phyloP scores from a whole-genome alignment of 2,797 vertebrate genomes.

The Triplophysa yarkandensis region DNA sequence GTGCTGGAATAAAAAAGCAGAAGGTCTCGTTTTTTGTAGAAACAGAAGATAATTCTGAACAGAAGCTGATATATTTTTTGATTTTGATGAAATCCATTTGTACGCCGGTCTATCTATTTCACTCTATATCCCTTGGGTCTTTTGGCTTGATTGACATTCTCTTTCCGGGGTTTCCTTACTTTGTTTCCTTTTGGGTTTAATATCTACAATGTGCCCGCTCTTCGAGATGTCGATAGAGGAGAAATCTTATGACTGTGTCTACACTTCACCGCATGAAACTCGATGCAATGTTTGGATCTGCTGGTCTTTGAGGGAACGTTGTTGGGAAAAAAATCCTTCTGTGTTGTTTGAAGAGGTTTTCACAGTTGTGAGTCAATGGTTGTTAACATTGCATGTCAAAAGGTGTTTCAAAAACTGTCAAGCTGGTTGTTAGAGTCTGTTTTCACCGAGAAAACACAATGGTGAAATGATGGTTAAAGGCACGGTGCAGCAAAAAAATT shows the following conservation, averaged over 20 bases:
- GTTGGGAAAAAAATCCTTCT: conserved; percentile 10
- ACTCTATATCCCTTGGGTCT: conserved; percentile 11
- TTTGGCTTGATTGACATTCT: conserved; percentile 32
- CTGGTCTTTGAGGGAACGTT: conserved; percentile 5
- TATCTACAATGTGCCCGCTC: not conserved
- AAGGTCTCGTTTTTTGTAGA: conserved; percentile 63
- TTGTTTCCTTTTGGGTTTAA: not conserved
- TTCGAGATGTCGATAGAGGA: conserved; percentile 7
- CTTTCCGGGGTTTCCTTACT: conserved; percentile 48
- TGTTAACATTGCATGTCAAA: conserved; percentile 1
- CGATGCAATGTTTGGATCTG: not conserved
- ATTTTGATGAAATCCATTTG: conserved; percentile 49
- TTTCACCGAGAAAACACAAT: not conserved
- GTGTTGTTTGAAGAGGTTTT: conserved; percentile 20
- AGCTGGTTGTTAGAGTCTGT: conserved; percentile 12
- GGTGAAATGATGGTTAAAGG: not conserved
- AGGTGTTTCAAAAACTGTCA: conserved; percentile 23
- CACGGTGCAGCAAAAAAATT: not conserved
- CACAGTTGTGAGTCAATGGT: conserved; percentile 1
- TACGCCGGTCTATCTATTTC: conserved; percentile 26
- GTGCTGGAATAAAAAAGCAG: conserved; percentile 4
- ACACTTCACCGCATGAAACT: conserved; percentile 4
- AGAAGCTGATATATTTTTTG: conserved; percentile 61
- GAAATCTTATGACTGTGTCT: conserved; percentile 10
- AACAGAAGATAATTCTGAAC: conserved; percentile 60